Evolutionary conservation across 2,888 invertebrate species (phyloP).

Genomic region (Chymomyza fuscimana): DNA sequence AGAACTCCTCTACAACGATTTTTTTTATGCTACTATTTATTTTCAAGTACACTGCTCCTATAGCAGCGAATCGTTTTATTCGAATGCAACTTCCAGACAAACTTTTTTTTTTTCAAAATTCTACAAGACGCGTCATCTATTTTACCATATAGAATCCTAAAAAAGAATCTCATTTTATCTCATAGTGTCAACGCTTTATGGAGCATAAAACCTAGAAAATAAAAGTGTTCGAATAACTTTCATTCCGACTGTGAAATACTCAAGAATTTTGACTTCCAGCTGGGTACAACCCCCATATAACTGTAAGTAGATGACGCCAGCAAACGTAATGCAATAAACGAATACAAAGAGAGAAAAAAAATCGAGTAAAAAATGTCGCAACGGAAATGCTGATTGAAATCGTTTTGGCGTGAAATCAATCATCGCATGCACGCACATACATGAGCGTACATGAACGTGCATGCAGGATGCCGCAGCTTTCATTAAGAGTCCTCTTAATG

Average conservation of each 20-base stretch:
- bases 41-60: no score
- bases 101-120: no score
- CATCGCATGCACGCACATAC: slow-evolving; percentile 51
- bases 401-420: slow-evolving; percentile 77
- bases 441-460: slow-evolving; percentile 43
- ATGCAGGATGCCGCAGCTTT: slow-evolving; percentile 67
- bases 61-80: no score
- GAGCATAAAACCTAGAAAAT: no score
- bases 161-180: no score
- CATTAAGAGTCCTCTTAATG: slow-evolving; percentile 75
- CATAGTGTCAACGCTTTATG: no score
- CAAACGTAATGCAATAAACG: slow-evolving; percentile 53
- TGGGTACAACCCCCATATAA: slow-evolving; percentile 10
- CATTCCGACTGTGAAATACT: not conserved
- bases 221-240: no score
- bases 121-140: no score
- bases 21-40: no score
- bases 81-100: no score
- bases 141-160: no score
- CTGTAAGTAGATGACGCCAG: slow-evolving; percentile 15
- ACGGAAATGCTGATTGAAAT: slow-evolving; percentile 77
- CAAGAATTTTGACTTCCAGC: slow-evolving; percentile 9
- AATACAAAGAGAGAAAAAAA: slow-evolving; percentile 27
- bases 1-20: no score
- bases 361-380: slow-evolving; percentile 30